Percentiles rank a stretch among this genome's conserved stretches.
Evolutionary conservation across 2,888 invertebrate species (phyloP).

Genomic region (Choreutis nemorana): DNA sequence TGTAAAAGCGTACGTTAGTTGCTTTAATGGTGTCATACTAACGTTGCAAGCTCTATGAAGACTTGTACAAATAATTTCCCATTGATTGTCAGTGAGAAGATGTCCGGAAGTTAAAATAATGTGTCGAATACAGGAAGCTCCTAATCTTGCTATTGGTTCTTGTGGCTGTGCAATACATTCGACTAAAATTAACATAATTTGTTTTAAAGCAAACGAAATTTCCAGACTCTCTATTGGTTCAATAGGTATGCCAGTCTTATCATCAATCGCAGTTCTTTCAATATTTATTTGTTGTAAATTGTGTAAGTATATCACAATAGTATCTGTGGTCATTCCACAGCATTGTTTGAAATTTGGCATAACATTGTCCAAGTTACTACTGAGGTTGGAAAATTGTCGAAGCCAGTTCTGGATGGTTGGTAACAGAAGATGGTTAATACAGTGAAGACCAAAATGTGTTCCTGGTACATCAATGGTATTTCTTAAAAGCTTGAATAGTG

Average conservation of each 20-base stretch:
- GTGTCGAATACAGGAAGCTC: constrained; percentile 90
- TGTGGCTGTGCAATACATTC: constrained; percentile 92
- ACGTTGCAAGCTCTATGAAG: constrained; percentile 85
- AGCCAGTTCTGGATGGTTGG: constrained; percentile 96
- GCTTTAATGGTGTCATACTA: constrained; percentile 87
- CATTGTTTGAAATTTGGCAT: constrained; percentile 95
- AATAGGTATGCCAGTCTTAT: constrained; percentile 39
- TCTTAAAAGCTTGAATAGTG: constrained; percentile 83
- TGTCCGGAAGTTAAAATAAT: constrained; percentile 85
- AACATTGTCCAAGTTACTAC: constrained; percentile 76
- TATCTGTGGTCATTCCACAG: constrained; percentile 90
- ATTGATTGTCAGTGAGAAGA: constrained; percentile 81
- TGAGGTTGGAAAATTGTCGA: constrained; percentile 75
- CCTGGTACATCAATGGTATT: constrained; percentile 84
- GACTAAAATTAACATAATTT: constrained; percentile 83
- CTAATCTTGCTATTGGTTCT: constrained; percentile 89
- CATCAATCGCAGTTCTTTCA: constrained; percentile 40
- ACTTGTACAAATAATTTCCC: constrained; percentile 85
- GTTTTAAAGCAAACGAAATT: constrained; percentile 82
- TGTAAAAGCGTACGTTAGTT: constrained; percentile 89
- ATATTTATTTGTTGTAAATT: constrained; percentile 72
- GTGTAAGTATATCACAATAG: constrained; percentile 86
- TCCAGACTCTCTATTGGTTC: constrained; percentile 67
- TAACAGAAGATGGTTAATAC: constrained; percentile 89
- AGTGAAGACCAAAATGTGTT: constrained; percentile 88